These are phyloP conservation scores for Rhinopomastus cyanomelas DNA, from an alignment of 2,113 vertebrate genomes.

Conservation along the genomic window DNA sequence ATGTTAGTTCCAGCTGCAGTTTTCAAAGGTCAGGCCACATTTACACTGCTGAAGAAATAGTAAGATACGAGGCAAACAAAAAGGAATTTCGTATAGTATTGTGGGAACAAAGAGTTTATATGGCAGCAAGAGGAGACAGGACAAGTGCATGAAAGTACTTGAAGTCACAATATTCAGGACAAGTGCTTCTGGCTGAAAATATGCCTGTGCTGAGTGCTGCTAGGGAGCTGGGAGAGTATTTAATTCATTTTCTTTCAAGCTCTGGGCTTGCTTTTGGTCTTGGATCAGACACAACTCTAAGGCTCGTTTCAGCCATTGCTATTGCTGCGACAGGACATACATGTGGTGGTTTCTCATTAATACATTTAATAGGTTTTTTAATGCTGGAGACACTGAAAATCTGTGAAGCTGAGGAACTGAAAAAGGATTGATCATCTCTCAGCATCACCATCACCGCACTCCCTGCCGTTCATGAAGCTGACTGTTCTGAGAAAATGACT, in stretches of 20 bases:
- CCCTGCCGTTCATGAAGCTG: no score
- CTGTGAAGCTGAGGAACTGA: no score
- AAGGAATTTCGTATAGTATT: background rate
- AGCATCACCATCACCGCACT: no score
- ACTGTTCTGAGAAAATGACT: no score
- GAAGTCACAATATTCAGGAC: background rate
- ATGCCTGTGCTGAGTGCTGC: background rate
- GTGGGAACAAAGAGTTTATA: background rate
- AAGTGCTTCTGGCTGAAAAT: background rate
- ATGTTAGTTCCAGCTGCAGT: background rate
- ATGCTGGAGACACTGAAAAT: no score
- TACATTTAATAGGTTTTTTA: no score
- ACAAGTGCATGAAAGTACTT: background rate
- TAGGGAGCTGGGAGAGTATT: background rate
- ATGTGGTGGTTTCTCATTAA: background rate
- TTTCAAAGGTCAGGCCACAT: background rate
- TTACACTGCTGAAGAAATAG: background rate
- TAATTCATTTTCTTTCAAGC: background rate
- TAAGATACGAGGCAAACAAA: background rate
- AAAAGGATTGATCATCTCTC: no score
- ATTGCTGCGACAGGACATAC: accelerated
- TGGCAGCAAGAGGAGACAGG: background rate
- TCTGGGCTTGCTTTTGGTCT: background rate
- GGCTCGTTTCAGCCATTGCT: background rate
- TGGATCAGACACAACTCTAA: accelerated